Percentiles rank a stretch among this genome's conserved stretches.
These are phyloP conservation scores for Sepiola atlantica DNA, from an alignment of 2,888 invertebrate species.

Conservation along the genomic window DNA sequence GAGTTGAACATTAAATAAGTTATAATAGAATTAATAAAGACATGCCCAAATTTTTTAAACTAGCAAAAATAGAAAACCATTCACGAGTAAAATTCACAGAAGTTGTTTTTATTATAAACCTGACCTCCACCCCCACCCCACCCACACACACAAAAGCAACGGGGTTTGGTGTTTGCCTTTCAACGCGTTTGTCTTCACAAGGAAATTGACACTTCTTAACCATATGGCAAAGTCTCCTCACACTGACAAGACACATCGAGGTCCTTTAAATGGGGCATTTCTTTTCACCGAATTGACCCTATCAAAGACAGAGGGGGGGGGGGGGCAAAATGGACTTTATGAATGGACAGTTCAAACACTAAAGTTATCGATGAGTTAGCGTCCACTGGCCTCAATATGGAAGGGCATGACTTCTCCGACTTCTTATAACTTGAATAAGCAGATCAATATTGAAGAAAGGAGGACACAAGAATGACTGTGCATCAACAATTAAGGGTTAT, in stretches of 20 bases:
- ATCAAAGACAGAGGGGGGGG: neutral
- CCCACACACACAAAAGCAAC: neutral
- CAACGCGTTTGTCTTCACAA: neutral
- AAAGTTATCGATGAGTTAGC: neutral
- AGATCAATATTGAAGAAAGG: neutral
- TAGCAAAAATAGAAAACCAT: neutral
- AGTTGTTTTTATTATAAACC: neutral
- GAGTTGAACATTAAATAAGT: no score
- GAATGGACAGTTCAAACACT: conserved; percentile 5
- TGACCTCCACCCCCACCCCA: neutral
- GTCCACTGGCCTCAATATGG: neutral
- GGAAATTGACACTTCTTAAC: neutral
- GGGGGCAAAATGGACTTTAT: neutral
- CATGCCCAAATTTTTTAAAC: neutral
- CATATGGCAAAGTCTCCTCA: neutral
- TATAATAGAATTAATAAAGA: no score
- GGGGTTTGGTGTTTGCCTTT: neutral
- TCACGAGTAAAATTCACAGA: neutral
- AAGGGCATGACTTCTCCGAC: neutral
- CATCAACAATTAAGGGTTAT: neutral
- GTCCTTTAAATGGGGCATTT: neutral
- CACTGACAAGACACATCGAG: neutral
- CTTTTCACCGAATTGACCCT: neutral
- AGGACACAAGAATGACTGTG: neutral
- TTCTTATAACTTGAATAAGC: no score